phyloP scores from a whole-genome alignment of 2,113 vertebrate species.

The Chitala chitala region DNA sequence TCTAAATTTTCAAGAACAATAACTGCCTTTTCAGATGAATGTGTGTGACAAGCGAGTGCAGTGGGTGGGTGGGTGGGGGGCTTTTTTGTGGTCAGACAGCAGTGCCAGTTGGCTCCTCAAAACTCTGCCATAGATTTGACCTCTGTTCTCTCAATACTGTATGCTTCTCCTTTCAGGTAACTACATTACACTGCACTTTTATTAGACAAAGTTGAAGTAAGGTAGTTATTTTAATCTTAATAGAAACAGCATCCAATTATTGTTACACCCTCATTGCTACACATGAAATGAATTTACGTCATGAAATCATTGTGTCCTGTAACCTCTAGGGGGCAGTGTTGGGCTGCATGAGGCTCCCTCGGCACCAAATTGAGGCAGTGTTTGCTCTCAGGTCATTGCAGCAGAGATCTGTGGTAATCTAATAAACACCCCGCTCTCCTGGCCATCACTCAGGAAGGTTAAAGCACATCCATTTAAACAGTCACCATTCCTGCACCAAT shows the following conservation, averaged over 20 bases:
- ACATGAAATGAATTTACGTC: not conserved
- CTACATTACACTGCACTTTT: no score
- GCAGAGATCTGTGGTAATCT: conserved; percentile 21
- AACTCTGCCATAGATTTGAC: no score
- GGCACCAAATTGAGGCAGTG: not conserved
- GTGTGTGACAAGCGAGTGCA: no score
- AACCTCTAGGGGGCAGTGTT: conserved; percentile 18
- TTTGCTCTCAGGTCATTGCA: conserved; percentile 22
- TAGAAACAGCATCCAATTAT: not conserved
- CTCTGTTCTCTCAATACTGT: no score
- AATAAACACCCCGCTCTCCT: conserved; percentile 12
- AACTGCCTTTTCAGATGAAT: no score
- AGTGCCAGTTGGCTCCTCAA: no score
- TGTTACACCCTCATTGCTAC: not conserved
- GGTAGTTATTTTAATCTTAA: no score
- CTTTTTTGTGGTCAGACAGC: no score
- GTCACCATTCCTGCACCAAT: not conserved
- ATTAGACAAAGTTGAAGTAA: no score
- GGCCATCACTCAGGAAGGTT: conserved; percentile 6
- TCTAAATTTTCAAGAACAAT: no score
- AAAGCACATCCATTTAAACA: conserved; percentile 22
- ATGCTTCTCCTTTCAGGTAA: no score
- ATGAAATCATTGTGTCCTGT: not conserved
- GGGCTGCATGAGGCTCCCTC: not conserved
- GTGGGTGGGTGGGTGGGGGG: no score